Evolutionary conservation across 2,888 invertebrate species (phyloP), one percentile per base, ranked within the genome.

Genomic region (Lepidocyrtinus sp.): DNA sequence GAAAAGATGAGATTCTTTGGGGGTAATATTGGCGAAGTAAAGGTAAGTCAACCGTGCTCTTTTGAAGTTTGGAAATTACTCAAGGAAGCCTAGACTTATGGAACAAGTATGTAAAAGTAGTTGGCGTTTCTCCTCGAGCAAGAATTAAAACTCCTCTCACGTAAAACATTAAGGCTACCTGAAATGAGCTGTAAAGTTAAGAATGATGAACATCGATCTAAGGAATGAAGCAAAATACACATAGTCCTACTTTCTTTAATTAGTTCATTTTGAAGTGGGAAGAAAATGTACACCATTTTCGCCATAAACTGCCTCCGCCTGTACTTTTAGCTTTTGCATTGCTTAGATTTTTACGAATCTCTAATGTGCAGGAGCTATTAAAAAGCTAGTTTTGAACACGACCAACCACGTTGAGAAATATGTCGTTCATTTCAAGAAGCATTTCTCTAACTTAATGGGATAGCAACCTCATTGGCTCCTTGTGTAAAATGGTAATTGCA

Each of bases 171-270:
- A 77, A 79, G 78, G 77, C 81, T 75, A 77, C 77, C 77, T 77
- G 82, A 82, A 82, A 82, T 82, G 82, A 74, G 82, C 82, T 77
- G 82, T 82, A 82, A 82, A 82, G 82, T 82, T 76, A 82, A 82
- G 77, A 82, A 82, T 74, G 77, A 77, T 82, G 82, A 82, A 74
- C 77, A 76, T 73, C 81, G 73, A 81, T 81, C 72, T 72, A 45
- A 50, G 36, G 55, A 55, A 55, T 17, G 55, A 55, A 55, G 55
- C 55, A 55, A 55, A 55, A 55, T 55, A 55, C 55, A n/a, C 46
- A 70, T 65, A 24, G 63, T 75, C 36, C 62, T 73, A 75, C 76
- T 59, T 62, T 68, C 81, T 72, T 81, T 81, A 81, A 81, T 81
- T 81, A 81, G 75, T 63, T 81, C 78, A 50, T 69, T 79, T 79